Evolutionary conservation across 2,888 invertebrate genomes (phyloP).

Genomic region (Drepana falcataria): DNA sequence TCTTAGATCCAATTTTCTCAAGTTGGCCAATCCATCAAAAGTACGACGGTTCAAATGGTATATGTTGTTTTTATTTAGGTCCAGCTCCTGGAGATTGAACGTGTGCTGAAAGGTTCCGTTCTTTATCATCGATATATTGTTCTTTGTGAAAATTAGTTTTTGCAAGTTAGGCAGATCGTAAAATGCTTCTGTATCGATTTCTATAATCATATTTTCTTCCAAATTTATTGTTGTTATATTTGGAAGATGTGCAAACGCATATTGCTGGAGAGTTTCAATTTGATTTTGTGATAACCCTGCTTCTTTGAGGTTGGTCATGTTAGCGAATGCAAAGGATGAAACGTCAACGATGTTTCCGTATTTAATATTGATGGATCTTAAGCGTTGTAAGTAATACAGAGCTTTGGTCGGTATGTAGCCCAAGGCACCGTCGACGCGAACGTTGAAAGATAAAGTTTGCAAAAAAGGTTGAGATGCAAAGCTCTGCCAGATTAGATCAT

Average conservation of each 20-base stretch:
- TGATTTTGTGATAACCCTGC: slow-evolving; percentile 83
- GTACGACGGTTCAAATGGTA: slow-evolving; percentile 86
- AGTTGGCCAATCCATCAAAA: slow-evolving; percentile 86
- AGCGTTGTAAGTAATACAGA: slow-evolving; percentile 81
- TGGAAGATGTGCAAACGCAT: slow-evolving; percentile 85
- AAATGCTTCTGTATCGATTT: slow-evolving; percentile 86
- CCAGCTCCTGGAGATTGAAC: slow-evolving; percentile 86
- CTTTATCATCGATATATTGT: slow-evolving; percentile 90
- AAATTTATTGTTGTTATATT: slow-evolving; percentile 84
- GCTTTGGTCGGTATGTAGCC: slow-evolving; percentile 85
- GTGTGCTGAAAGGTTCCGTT: slow-evolving; percentile 89
- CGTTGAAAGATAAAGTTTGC: slow-evolving; percentile 84
- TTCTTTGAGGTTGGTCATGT: slow-evolving; percentile 82
- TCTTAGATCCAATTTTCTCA: slow-evolving; percentile 85
- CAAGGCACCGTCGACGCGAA: slow-evolving; percentile 83
- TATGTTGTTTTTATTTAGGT: slow-evolving; percentile 88
- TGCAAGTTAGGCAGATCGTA: slow-evolving; percentile 84
- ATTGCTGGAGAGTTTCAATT: slow-evolving; percentile 82
- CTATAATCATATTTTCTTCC: slow-evolving; percentile 86
- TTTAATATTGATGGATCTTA: slow-evolving; percentile 83
- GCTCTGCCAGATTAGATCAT: slow-evolving; percentile 86
- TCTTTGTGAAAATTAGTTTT: slow-evolving; percentile 89
- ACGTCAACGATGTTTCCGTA: slow-evolving; percentile 86
- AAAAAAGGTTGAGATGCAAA: slow-evolving; percentile 85
- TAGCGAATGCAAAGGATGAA: slow-evolving; percentile 85